Base-by-base conservation (phyloP, 1,140 invertebrate species). In the Zaprionus taronus region DNA sequence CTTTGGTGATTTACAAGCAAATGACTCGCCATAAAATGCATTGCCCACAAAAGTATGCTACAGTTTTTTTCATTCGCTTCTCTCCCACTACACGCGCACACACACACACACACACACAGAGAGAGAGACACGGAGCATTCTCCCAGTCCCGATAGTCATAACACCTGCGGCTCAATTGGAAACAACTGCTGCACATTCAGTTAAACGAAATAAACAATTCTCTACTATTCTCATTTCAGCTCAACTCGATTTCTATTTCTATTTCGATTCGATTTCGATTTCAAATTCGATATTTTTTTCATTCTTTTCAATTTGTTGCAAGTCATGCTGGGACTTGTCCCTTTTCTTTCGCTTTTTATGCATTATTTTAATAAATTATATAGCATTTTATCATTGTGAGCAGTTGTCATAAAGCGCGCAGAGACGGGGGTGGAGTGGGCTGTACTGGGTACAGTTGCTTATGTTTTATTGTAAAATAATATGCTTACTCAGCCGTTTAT, bases 401-500 rank as follows among this genome's bases (percentile, higher is more conserved):
- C 72, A 76, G 58, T 76, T 81, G 79, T 80, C 78, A 80, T 64
- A 70, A 38, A 22, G 26, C 1, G 31, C 9, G 9, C 9, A 0
- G 31, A 31, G 12, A 26, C 12, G 41, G 24, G 11, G 49, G 20
- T 17, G 26, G 55, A 12, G 36, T 15, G 41, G 36, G 58, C 24
- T 41, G 36, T 22, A 64, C 53, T 26, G 63, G 49, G 55, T 22
- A 53, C 53, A 60, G 36, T 70, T 74, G 66, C 67, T 79, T 77
- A 68, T 90, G 72, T 80, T 90, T 90, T 81, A 91, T 91, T 90
- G 85, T 90, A 6, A 85, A 77, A 79, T 89, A 91, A 90, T 85
- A 82, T 90, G 85, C 85, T 90, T 90, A 90, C 85, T 90, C 85
- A 90, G 85, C 85, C 86, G 77, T 90, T 90, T 90, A 90, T 90